phyloP scores from a whole-genome alignment of 1,140 invertebrate genomes.

The Cryptotermes secundus region DNA sequence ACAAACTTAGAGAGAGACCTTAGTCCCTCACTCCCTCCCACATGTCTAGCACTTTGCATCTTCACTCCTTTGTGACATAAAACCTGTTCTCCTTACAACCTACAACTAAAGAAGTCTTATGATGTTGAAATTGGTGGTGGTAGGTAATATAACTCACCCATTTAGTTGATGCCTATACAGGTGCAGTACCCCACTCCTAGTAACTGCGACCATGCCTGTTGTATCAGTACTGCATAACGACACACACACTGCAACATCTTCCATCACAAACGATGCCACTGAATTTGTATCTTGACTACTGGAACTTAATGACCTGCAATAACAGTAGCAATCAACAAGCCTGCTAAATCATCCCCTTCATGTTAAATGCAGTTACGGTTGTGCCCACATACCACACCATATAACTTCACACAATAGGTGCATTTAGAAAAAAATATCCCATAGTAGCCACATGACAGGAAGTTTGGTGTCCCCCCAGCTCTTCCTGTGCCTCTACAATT shows the following conservation, averaged over 20 bases:
- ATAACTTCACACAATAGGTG: too few relatives aligned
- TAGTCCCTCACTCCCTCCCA: too few relatives aligned
- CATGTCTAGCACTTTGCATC: too few relatives aligned
- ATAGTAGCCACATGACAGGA: too few relatives aligned
- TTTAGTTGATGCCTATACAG: constrained; percentile 74
- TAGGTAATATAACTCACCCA: constrained; percentile 53
- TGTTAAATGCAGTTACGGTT: too few relatives aligned
- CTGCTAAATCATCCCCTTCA: too few relatives aligned
- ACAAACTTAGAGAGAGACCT: too few relatives aligned
- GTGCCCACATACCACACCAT: too few relatives aligned
- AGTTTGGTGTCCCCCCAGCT: too few relatives aligned
- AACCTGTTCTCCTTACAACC: neutral
- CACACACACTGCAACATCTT: constrained; percentile 63
- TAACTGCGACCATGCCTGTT: constrained; percentile 62
- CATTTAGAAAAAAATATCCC: too few relatives aligned
- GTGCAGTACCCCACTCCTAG: constrained; percentile 72
- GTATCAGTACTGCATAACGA: constrained; percentile 50
- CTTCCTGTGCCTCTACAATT: too few relatives aligned
- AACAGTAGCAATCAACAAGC: neutral
- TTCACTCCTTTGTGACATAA: too few relatives aligned
- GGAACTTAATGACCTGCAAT: constrained; percentile 29
- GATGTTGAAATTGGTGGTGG: neutral
- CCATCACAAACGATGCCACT: constrained; percentile 57
- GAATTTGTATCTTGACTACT: constrained; percentile 35
- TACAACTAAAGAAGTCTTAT: neutral